Percentiles rank a stretch among this genome's conserved stretches.
Evolutionary conservation across 2,113 vertebrate species (phyloP).

Genomic region (Osmerus eperlanus): DNA sequence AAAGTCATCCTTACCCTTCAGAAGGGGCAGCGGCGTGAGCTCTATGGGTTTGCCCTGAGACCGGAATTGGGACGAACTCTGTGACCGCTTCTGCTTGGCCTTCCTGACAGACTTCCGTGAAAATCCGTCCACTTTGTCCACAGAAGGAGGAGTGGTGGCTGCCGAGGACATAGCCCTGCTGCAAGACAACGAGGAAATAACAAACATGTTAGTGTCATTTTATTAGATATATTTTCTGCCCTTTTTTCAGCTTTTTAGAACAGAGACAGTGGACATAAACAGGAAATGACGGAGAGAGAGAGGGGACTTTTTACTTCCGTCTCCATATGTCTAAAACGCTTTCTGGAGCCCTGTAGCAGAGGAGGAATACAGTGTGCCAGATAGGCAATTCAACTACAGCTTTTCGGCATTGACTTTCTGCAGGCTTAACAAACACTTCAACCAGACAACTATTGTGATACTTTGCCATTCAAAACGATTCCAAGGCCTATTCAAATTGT

Average conservation of each 20-base stretch:
- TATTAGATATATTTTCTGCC: background rate
- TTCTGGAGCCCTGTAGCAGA: too few species aligned
- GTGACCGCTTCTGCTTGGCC: slow-evolving; percentile 99
- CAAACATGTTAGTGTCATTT: background rate
- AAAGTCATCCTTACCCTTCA: slow-evolving; percentile 85
- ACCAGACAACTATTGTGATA: background rate
- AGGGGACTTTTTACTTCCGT: too few species aligned
- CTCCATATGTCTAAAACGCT: too few species aligned
- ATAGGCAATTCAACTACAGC: too few species aligned
- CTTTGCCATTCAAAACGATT: slow-evolving; percentile 26
- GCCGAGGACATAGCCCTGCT: slow-evolving; percentile 99
- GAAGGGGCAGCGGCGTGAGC: slow-evolving; percentile 95
- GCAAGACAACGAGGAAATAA: slow-evolving; percentile 4
- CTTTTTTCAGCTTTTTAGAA: background rate
- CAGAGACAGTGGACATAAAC: background rate
- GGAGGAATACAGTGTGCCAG: too few species aligned
- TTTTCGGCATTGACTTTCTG: too few species aligned
- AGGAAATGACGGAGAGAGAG: background rate
- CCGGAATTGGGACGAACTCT: slow-evolving; percentile 98
- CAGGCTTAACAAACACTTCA: background rate
- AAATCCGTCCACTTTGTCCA: slow-evolving; percentile 99
- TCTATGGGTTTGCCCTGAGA: slow-evolving; percentile 99
- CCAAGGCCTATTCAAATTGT: slow-evolving; percentile 33
- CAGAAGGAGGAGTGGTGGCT: slow-evolving; percentile 97
- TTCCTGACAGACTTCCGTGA: slow-evolving; percentile 99